A percentile compares a stretch with the other conserved stretches of the same genome.
Evolutionary conservation across 2,888 invertebrate species (phyloP).

Genomic region (Resseliella maxima): DNA sequence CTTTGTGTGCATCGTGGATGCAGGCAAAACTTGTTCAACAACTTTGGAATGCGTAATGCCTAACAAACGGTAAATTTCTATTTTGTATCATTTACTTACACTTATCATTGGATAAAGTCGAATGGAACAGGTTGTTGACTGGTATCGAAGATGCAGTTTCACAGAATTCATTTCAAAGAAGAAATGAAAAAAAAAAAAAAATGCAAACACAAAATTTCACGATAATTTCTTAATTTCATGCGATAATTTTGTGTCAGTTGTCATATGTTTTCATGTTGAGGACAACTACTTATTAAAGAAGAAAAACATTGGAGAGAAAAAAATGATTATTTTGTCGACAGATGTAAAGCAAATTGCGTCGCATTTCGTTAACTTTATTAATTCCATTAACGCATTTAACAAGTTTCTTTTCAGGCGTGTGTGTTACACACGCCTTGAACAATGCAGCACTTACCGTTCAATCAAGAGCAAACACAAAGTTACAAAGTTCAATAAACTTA

Average conservation of each 20-base stretch:
- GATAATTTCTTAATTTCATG: neutral
- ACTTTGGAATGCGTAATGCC: slow-evolving; percentile 44
- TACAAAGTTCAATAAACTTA: slow-evolving; percentile 37
- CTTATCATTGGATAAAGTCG: neutral
- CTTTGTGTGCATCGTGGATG: neutral
- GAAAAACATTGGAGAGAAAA: neutral
- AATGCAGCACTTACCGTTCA: slow-evolving; percentile 6
- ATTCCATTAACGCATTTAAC: neutral
- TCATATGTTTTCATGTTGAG: neutral
- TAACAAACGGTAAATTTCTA: neutral
- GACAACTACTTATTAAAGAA: neutral
- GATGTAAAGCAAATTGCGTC: neutral
- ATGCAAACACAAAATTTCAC: neutral
- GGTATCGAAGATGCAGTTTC: neutral
- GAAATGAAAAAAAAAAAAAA: neutral
- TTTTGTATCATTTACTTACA: slow-evolving; percentile 10
- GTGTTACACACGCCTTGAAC: neutral
- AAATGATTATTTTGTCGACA: no score
- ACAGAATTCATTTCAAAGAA: no score
- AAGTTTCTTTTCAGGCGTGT: no score
- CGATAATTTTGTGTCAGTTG: neutral
- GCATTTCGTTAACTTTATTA: neutral
- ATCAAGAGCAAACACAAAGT: slow-evolving; percentile 30
- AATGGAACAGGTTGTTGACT: slow-evolving; percentile 11
- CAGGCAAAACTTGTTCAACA: slow-evolving; percentile 29